Base-by-base conservation (phyloP, 2,888 invertebrate genomes). In the Vanessa cardui region DNA sequence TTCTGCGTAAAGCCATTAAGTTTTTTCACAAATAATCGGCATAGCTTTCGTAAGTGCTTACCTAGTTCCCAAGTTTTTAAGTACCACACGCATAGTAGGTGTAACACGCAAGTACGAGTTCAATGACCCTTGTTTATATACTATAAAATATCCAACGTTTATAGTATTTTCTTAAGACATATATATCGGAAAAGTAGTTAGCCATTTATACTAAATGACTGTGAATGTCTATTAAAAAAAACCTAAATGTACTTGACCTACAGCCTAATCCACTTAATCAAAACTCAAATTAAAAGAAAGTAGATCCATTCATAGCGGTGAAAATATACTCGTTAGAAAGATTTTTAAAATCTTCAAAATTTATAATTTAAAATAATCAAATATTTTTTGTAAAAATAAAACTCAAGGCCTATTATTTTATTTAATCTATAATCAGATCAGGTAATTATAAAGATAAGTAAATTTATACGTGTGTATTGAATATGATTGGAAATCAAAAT, bases 111-210 rank as follows among this genome's bases (percentile, higher is more conserved):
- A 21, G 50, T 21, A 15, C 21, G 50, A 50, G 50, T 21, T 26
- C 50, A 50, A 50, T 50, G 50, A 50, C 50, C 21, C 21, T 21
- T 26, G 50, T 50, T 50, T 50, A 50, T 50, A 21, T 12, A 15
- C 50, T 26, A 50, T 50, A 15, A 50, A 50, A 50, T 50, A 21
- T 21, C 6, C 6, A 49, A 9, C 20, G 49, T 4, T 50, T 39
- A 4, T 12, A 39, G 12, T 39, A 39, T 12, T 12, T 39, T 39
- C 39, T 39, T 6, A 50, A 50, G 21, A 21, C 21, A 20, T 20
- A 5, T 18, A 20, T 49, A 4, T 9, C 9, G 18, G 21, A 50
- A 50, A 21, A 21, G 15, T 15, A 9, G 21, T 26, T 12, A 12
- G 12, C 39, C 39, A 39, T 12, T 12, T 39, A 39, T 39, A 39